Percentiles rank a stretch among this genome's conserved stretches.
phyloP scores from a whole-genome alignment of 2,113 vertebrate species.

The Ahaetulla prasina region DNA sequence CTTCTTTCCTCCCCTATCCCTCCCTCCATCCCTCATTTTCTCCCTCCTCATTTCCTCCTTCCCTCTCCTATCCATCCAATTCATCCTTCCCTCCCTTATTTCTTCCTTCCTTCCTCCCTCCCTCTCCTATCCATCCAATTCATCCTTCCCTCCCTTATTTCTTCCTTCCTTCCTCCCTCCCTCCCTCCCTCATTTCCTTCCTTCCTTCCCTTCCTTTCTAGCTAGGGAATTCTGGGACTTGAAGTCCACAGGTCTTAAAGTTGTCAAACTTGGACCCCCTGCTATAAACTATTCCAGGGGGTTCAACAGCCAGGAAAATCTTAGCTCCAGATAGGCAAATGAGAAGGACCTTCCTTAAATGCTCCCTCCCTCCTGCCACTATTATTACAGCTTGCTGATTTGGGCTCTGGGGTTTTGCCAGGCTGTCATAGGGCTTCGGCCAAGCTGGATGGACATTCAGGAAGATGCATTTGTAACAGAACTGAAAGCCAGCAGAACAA shows the following conservation, averaged over 20 bases:
- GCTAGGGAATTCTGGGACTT: neutral
- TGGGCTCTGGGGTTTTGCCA: neutral
- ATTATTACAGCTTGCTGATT: neutral
- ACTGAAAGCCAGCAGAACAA: neutral
- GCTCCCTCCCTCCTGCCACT: neutral
- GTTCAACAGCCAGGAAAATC: neutral
- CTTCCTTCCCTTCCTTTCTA: neutral
- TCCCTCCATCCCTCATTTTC: too few species aligned
- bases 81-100: too few species aligned
- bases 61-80: too few species aligned
- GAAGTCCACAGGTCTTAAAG: too few species aligned
- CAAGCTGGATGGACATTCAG: neutral
- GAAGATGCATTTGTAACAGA: neutral
- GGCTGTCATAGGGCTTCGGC: neutral
- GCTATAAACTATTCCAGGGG: neutral
- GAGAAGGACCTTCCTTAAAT: neutral
- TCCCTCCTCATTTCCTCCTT: too few species aligned
- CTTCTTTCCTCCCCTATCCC: too few species aligned
- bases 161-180: too few species aligned
- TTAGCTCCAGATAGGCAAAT: neutral
- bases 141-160: too few species aligned
- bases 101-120: too few species aligned
- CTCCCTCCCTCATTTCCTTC: too few species aligned
- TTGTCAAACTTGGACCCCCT: too few species aligned
- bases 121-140: too few species aligned